A percentile compares a stretch with the other conserved stretches of the same genome.
phyloP scores from a whole-genome alignment of 1,140 invertebrate species.

The Lepidurus arcticus region DNA sequence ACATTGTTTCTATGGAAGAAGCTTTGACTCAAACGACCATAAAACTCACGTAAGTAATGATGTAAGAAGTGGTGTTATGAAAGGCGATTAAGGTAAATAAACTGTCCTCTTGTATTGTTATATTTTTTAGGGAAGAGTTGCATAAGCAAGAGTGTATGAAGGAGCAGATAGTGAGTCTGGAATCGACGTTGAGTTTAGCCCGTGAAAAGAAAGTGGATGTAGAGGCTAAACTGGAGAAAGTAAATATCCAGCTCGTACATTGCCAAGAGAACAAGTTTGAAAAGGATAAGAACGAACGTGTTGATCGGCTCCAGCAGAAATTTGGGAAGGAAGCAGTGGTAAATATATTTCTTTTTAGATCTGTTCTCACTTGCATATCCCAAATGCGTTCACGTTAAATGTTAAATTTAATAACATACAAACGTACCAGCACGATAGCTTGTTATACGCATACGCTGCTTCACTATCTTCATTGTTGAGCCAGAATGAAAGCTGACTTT shows the following conservation, averaged over 20 bases:
- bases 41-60: too few species aligned
- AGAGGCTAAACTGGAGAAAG: too few species aligned
- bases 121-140: too few species aligned
- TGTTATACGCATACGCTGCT: not conserved
- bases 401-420: not conserved
- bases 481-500: too few species aligned
- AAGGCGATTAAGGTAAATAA: too few species aligned
- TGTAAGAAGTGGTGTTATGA: too few species aligned
- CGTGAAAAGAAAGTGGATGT: too few species aligned
- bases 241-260: not conserved
- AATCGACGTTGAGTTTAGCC: too few species aligned
- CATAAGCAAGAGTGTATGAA: too few species aligned
- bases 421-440: not conserved
- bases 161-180: too few species aligned
- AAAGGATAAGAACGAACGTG: not conserved
- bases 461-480: too few species aligned
- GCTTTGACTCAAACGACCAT: not conserved
- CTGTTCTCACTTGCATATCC: not conserved
- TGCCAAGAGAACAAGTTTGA: not conserved
- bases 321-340: conserved; percentile 2
- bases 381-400: not conserved
- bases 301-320: not conserved
- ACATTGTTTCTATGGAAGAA: not conserved
- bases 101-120: too few species aligned
- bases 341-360: not conserved